phyloP scores from a whole-genome alignment of 2,113 vertebrate genomes.

The Parotia lawesii region DNA sequence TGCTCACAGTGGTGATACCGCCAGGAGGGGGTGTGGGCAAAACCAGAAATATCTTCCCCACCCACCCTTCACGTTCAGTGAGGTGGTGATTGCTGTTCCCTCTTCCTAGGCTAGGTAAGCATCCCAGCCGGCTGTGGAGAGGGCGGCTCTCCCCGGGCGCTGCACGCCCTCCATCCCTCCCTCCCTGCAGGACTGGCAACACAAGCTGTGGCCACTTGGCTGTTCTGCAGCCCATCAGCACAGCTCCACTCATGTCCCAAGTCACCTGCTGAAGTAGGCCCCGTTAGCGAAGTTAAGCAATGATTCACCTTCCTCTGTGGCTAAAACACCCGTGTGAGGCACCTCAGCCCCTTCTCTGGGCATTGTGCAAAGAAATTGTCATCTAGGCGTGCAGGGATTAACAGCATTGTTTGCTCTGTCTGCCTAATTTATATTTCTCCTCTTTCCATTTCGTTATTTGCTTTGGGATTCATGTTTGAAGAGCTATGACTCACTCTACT shows the following conservation, averaged over 20 bases:
- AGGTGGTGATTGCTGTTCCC: not conserved
- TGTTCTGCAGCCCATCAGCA: not conserved
- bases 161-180: not conserved
- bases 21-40: not conserved
- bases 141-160: not conserved
- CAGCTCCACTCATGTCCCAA: not conserved
- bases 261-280: not conserved
- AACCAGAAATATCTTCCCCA: not conserved
- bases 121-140: not conserved
- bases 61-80: not conserved
- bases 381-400: not conserved
- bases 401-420: not conserved
- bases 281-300: not conserved
- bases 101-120: not conserved
- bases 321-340: not conserved
- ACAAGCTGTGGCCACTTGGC: rapidly evolving
- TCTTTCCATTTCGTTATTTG: constrained; percentile 7
- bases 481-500: constrained; percentile 56
- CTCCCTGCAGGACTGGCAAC: not conserved
- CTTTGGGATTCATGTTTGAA: not conserved
- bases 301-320: not conserved
- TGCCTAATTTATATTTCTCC: not conserved
- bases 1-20: not conserved
- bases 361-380: not conserved
- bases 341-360: not conserved